Base-by-base conservation (phyloP, 2,113 vertebrate species). In the Dipodomys merriami region DNA sequence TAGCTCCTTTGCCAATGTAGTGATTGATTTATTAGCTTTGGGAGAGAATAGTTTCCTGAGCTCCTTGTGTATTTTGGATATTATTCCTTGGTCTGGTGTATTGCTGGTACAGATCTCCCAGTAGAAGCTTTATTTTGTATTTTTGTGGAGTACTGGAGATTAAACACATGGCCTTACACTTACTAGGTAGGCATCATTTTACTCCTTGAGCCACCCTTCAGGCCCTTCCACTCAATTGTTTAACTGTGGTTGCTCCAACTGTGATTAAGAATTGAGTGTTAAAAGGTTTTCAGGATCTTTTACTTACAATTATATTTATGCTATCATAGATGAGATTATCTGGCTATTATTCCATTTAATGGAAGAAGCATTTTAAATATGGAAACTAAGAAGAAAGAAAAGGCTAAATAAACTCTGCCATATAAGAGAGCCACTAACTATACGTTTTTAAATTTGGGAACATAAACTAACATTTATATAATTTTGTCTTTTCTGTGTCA, bases 371-470 rank as follows among this genome's bases (percentile, higher is more conserved):
- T 39, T 39, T 39, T 39, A 39, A 39, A 78, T 83, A 64, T 20
- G 49, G 18, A 77, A 33, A 88, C 19, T 35, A 91, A 86, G 39
- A 94, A n/a, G 18, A 88, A 90, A 81, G 20, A 91, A 84, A 81
- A 76, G 27, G 18, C 16, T 16, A 46, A 94, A 71, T 64, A 39
- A 39, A 39, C 39, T 5, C 20, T 6, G 84, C 11, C 7, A 4
- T 3, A 46, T 46, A 74, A 18, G 79, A 39, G 23, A 35, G 68
- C 5, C 78, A 91, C 20, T 78, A 80, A 82, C 25, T 81, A 30
- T 86, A 82, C 11, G 8, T 53, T 53, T 53, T 53, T 88, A 74
- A 77, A 68, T 65, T 93, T 92, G 5, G 69, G 4, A 73, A 27
- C 30, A 44, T 67, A 53, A 1, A 1, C 1, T 53, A 44, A 7